These are phyloP conservation scores for Sceloporus undulatus DNA, from an alignment of 2,113 vertebrate species.

Conservation along the genomic window DNA sequence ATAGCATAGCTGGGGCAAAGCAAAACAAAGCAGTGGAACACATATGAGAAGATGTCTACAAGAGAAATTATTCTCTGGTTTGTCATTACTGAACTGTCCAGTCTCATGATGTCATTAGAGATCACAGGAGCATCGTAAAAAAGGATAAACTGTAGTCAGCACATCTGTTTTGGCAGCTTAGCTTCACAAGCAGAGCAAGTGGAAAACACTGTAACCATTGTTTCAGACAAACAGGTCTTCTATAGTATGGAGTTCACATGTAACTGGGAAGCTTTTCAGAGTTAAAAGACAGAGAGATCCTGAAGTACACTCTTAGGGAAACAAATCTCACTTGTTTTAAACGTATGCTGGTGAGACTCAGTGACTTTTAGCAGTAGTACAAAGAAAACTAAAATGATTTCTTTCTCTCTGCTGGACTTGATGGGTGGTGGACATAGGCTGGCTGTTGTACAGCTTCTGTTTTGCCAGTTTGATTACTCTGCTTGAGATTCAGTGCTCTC, in stretches of 20 bases:
- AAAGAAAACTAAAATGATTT: no score
- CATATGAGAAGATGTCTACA: slow-evolving; percentile 62
- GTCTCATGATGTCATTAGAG: slow-evolving; percentile 15
- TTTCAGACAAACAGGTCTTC: slow-evolving; percentile 33
- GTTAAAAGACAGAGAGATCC: neutral
- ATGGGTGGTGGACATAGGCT: no score
- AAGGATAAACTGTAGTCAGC: slow-evolving; percentile 39
- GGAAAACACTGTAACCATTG: neutral
- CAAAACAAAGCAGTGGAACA: slow-evolving; percentile 24
- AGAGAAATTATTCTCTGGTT: slow-evolving; percentile 54
- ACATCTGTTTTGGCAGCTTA: slow-evolving; percentile 46
- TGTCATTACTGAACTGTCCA: slow-evolving; percentile 36
- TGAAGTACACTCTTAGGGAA: neutral
- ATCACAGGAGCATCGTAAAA: slow-evolving; percentile 35
- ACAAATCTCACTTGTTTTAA: slow-evolving; percentile 3
- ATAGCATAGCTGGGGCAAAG: slow-evolving; percentile 38
- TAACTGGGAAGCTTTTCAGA: slow-evolving; percentile 37
- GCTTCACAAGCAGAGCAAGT: slow-evolving; percentile 32
- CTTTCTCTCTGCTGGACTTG: no score
- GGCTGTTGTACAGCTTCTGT: no score
- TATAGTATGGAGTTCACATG: slow-evolving; percentile 7
- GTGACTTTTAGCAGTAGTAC: neutral
- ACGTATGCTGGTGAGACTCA: neutral
- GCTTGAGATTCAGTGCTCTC: no score
- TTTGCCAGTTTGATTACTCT: no score